These are phyloP conservation scores for Lysiphlebus fabarum DNA, from an alignment of 1,140 invertebrate species.

Conservation along the genomic window DNA sequence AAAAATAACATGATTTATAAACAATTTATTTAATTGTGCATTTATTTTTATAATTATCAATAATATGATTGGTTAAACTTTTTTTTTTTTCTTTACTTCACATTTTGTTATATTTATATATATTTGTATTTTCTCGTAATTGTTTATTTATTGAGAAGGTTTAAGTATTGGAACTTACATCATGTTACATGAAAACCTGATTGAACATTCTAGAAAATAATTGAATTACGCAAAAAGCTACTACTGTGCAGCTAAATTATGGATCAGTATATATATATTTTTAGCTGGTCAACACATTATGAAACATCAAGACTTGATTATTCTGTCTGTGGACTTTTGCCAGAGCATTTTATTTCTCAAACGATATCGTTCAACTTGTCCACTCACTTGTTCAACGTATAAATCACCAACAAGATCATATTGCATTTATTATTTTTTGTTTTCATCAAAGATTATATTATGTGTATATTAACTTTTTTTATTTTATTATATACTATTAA, in stretches of 20 bases:
- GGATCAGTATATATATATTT: not conserved
- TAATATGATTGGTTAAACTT: not conserved
- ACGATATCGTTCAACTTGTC: slow-evolving; percentile 15
- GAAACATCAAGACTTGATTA: slow-evolving; percentile 11
- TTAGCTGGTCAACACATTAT: slow-evolving; percentile 9
- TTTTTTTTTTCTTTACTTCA: no score
- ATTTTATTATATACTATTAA: no score
- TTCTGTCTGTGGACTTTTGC: slow-evolving; percentile 14
- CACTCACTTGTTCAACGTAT: slow-evolving; percentile 11
- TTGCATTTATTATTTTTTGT: no score
- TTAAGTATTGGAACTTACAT: no score
- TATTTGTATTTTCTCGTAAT: no score
- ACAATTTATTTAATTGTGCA: no score
- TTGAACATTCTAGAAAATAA: slow-evolving; percentile 13
- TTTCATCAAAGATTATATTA: no score
- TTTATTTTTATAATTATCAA: slow-evolving; percentile 2
- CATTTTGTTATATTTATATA: no score
- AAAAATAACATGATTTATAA: no score
- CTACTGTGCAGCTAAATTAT: not conserved
- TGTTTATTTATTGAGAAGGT: no score
- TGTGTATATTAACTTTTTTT: no score
- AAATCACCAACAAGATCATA: slow-evolving; percentile 1
- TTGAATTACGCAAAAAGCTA: slow-evolving; percentile 17
- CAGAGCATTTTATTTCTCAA: slow-evolving; percentile 10
- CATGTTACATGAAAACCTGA: no score